Base-by-base conservation (phyloP, 2,797 vertebrate genomes). In the Uromys caudimaculatus region DNA sequence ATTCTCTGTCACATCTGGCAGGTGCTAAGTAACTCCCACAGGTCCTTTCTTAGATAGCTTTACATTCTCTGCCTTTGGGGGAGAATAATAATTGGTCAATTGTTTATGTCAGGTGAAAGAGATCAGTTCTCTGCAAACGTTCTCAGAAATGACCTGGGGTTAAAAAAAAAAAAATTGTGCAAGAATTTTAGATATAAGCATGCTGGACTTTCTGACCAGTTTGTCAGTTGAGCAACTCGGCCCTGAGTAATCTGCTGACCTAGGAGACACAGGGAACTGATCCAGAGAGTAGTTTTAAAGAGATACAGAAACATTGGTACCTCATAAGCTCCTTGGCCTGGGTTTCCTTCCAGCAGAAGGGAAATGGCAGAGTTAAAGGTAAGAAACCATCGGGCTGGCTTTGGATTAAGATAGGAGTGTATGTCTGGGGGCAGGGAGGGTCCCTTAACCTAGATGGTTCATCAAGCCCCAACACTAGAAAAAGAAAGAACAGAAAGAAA, bases 141-240 rank as follows among this genome's bases (percentile, higher is more conserved):
- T 79, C 90, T 64, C 47, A 92, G 84, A 93, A 94, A 95, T 84
- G 96, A 94, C 69, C 94, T 93, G 97, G 84, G 35, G 97, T 98
- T 99, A 99, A 99, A 99, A 99, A 98, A 38, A 50, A 1, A 98
- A 99, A 98, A 95, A 97, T 95, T 95, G 32, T 97, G 96, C 97
- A 98, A 99, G 98, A 98, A 97, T 96, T 96, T 98, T 97, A 88
- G 89, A 96, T 96, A 85, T n/a, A 54, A 56, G 17, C 86, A 78
- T 73, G 88, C 96, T 98, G 98, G 98, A 98, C 98, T 98, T 98
- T 98, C 98, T 97, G 96, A 98, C 97, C 96, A 67, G 4, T 89
- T 62, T 79, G 62, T 89, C 75, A 93, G 69, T 95, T 89, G 94
- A 41, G 90, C 58, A 94, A 96, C 78, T 77, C 32, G n/a, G n/a